Evolutionary conservation across 2,797 vertebrate species (phyloP), one percentile per base, ranked within the genome.

Genomic region (Vipera latastei): DNA sequence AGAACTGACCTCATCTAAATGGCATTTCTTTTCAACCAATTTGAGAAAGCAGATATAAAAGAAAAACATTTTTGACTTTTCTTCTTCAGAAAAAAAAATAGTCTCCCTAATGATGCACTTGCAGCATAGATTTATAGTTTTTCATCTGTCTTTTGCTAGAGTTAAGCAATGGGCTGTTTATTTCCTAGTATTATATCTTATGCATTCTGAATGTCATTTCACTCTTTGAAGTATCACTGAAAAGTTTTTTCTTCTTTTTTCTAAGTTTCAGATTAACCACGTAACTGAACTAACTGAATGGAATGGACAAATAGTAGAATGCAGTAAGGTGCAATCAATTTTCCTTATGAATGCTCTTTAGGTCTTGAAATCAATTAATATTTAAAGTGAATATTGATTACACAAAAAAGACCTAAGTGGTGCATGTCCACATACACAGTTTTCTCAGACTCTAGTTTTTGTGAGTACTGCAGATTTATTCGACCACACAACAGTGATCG

Each of bases 201-300:
- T 3, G 16, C 51, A 28, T 88, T 94, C 89, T 90, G 59, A 91
- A 93, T 85, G 65, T 44, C 28, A 57, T 57, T 92, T 95, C 61
- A 92, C 91, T 93, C 85, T 92, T 91, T 6, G 2, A 94, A 89
- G 93, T 87, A 91, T 88, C 90, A 0, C 60, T 55, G 91, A 95
- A 92, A 55, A 91, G 86, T 89, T 95, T 14, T 6, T 38, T 44
- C 48, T 91, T 89, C 93, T 14, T 94, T 85, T 88, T 93, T 56
- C 65, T 89, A n/a, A n/a, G 16, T 94, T 95, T 92, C 90, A 92
- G 90, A 90, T 91, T 26, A 94, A 92, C 61, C 32, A 0, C 1
- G 2, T n/a, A 93, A 93, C 90, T 88, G 92, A 96, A 96, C 94
- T 94, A 95, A 92, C 28, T 93, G 61, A 85, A 78, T 94, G 94